Evolutionary conservation across 1,140 invertebrate species (phyloP).

Genomic region (Penaeus vannamei): DNA sequence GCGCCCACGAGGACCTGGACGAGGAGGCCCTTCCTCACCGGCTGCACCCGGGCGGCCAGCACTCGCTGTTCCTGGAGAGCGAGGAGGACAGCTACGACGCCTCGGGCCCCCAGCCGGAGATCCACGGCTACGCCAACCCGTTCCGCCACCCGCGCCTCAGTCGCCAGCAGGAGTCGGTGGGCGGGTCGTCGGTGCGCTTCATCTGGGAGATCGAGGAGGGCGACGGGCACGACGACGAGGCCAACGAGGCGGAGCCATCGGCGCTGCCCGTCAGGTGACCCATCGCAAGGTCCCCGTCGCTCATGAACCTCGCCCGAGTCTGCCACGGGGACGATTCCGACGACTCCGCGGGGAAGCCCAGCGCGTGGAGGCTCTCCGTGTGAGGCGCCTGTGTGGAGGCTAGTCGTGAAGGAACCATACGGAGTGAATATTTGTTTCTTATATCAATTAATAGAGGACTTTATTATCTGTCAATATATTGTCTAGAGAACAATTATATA

Average conservation of each 20-base stretch:
- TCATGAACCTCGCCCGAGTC: conserved; percentile 50
- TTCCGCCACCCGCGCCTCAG: conserved; percentile 59
- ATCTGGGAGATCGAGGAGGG: conserved; percentile 65
- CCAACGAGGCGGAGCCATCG: conserved; percentile 23
- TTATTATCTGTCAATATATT: not conserved
- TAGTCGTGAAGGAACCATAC: no score
- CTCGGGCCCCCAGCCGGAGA: conserved; percentile 49
- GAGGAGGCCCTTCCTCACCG: conserved; percentile 24
- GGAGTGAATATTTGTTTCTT: not conserved
- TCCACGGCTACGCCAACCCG: conserved; percentile 65
- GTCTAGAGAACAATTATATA: not conserved
- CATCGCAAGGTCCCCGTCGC: conserved; percentile 44
- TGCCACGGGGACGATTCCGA: conserved; percentile 40
- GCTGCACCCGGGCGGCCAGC: conserved; percentile 47
- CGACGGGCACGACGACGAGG: conserved; percentile 57
- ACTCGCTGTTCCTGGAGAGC: conserved; percentile 61
- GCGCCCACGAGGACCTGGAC: conserved; percentile 51
- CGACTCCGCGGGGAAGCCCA: conserved; percentile 30
- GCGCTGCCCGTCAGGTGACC: conserved; percentile 43
- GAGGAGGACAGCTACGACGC: conserved; percentile 59
- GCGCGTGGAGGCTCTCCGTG: conserved; percentile 51
- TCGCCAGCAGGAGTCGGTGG: conserved; percentile 42
- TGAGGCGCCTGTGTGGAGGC: not conserved
- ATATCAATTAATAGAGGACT: conserved; percentile 6
- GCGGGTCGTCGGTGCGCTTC: conserved; percentile 51